Base-by-base conservation (phyloP, 1,140 invertebrate species). In the Drosophila orosa region DNA sequence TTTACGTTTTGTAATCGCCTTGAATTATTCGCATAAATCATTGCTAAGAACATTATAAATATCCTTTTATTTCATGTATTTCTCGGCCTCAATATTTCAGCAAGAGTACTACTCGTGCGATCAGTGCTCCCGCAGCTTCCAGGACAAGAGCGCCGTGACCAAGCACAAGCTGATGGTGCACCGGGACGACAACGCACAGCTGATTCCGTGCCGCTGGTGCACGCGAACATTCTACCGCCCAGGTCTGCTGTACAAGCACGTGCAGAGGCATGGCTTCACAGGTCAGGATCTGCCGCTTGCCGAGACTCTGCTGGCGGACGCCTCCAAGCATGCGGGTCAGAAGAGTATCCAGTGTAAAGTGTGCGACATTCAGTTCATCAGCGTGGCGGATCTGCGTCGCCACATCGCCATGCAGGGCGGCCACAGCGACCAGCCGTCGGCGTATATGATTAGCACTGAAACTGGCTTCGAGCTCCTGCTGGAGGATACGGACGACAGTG, bases 201-300 rank as follows among this genome's bases (percentile, higher is more conserved):
- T 90, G 9, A 92, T 92, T 56, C 92, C 93, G 45, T 94, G 93
- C 66, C 91, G 93, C 22, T 90, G 92, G 45, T 94, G 93, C 74
- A 92, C 92, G 4, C 93, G 93, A 42, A 93, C 93, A 58, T 94
- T 94, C 56, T 92, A 93, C 56, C 91, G 93, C 3, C 92, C 91
- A 33, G 92, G 93, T 8, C 92, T 93, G 27, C 33, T 92, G n/a
- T 59, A 84, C 40, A 80, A 86, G 42, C 90, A 91, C 40, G 63
- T 91, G 3, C 69, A 78, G 15, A 76, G 87, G 0, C 90, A 91
- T 37, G 86, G 90, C 0, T 78, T 91, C n/a, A 74, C 40, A 3
- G 75, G 75, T 1, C 47, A 78, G 19, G 80, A 89, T 24, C 9
- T 91, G n/a, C 81, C 78, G 1, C 57, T 84, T 33, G 90, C 90